phyloP scores from a whole-genome alignment of 37 sponge, comb jelly and placozoan species.

The Agelas oroides region DNA sequence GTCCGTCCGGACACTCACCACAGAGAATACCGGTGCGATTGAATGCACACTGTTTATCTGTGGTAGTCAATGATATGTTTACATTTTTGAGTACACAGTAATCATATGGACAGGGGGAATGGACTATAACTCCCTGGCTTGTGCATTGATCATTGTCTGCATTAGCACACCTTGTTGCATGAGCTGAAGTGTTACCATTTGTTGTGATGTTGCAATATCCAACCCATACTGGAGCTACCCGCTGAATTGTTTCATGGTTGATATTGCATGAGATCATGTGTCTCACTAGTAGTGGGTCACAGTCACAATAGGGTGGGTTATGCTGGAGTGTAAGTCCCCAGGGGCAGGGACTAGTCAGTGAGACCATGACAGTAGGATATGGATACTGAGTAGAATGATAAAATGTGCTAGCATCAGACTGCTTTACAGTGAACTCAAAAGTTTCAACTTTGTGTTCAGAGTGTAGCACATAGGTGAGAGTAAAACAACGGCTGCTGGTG shows the following conservation, averaged over 20 bases:
- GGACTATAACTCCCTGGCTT: background rate
- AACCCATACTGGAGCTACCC: background rate
- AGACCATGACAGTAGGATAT: background rate
- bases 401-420: background rate
- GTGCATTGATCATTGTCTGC: no score
- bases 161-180: no score
- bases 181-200: background rate
- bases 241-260: background rate
- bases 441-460: background rate
- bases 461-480: background rate
- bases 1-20: constrained; percentile 40
- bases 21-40: constrained; percentile 52
- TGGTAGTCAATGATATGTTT: background rate
- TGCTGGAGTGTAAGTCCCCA: background rate
- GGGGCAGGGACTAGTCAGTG: background rate
- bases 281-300: background rate
- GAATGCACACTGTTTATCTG: constrained; percentile 10
- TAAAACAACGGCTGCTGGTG: background rate
- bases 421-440: background rate
- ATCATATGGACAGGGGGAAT: constrained; percentile 3
- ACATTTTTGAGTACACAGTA: background rate
- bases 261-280: background rate
- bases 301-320: background rate
- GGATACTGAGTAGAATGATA: background rate
- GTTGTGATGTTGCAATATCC: background rate